Evolutionary conservation across 2,888 invertebrate species (phyloP).

Genomic region (Drosophila tripunctata): DNA sequence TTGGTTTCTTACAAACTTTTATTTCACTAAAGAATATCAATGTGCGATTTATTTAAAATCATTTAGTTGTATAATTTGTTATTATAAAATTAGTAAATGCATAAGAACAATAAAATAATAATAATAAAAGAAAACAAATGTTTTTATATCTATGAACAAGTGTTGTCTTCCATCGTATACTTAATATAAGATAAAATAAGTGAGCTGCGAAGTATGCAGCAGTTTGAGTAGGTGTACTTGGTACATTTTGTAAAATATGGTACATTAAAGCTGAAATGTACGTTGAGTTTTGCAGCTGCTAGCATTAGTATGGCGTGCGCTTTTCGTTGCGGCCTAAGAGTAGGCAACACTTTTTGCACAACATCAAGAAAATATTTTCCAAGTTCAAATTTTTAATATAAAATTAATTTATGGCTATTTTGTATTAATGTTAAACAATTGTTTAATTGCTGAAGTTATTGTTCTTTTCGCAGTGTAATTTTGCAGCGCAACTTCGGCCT

Average conservation of each 20-base stretch:
- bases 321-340: not conserved
- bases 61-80: conserved; percentile 48
- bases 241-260: no score
- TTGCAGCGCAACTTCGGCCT: not conserved
- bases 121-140: no score
- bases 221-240: no score
- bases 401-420: not conserved
- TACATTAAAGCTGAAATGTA: not conserved
- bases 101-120: conserved; percentile 37
- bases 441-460: not conserved
- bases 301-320: not conserved
- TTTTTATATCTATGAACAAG: no score
- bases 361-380: no score
- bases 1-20: conserved; percentile 35
- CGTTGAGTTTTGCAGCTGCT: no score
- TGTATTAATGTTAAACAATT: not conserved
- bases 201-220: not conserved
- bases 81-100: conserved; percentile 32
- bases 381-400: no score
- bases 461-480: not conserved
- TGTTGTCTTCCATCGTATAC: not conserved
- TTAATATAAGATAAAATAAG: not conserved
- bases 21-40: conserved; percentile 23
- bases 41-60: conserved; percentile 17
- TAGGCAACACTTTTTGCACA: conserved; percentile 8